These are phyloP conservation scores for Tenthredo livida DNA, from an alignment of 2,888 invertebrate genomes.

Conservation along the genomic window DNA sequence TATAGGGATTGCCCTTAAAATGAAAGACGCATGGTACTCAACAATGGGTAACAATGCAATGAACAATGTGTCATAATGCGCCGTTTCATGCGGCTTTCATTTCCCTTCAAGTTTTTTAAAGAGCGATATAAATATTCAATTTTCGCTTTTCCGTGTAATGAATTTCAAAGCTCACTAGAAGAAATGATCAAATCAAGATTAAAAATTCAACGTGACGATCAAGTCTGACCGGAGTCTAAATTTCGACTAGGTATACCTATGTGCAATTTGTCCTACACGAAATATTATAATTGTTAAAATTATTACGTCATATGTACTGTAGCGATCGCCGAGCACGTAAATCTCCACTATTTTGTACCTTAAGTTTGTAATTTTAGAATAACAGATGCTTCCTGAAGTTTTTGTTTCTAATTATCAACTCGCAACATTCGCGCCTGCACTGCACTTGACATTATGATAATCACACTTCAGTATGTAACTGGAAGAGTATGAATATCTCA, in stretches of 20 bases:
- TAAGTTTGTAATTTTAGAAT: not conserved
- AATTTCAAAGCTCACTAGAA: not conserved
- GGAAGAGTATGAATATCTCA: not conserved
- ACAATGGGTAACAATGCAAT: too few species aligned
- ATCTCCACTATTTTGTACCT: not conserved
- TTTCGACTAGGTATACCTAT: not conserved
- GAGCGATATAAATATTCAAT: constrained; percentile 1
- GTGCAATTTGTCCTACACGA: not conserved
- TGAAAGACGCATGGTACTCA: too few species aligned
- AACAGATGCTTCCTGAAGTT: constrained; percentile 5
- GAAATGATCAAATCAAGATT: not conserved
- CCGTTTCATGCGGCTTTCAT: too few species aligned
- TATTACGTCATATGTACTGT: not conserved
- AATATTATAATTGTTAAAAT: not conserved
- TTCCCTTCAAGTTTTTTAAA: constrained; percentile 2
- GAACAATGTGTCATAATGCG: too few species aligned
- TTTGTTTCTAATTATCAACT: not conserved
- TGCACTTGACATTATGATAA: not conserved
- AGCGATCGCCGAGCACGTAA: not conserved
- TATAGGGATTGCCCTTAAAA: not conserved
- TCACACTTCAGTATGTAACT: not conserved
- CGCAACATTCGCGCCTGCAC: not conserved
- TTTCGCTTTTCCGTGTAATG: not conserved
- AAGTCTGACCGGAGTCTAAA: not conserved
- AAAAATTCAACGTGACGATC: too few species aligned